These are phyloP conservation scores for Psylliodes chrysocephalus DNA, from an alignment of 2,888 invertebrate genomes.

Conservation along the genomic window DNA sequence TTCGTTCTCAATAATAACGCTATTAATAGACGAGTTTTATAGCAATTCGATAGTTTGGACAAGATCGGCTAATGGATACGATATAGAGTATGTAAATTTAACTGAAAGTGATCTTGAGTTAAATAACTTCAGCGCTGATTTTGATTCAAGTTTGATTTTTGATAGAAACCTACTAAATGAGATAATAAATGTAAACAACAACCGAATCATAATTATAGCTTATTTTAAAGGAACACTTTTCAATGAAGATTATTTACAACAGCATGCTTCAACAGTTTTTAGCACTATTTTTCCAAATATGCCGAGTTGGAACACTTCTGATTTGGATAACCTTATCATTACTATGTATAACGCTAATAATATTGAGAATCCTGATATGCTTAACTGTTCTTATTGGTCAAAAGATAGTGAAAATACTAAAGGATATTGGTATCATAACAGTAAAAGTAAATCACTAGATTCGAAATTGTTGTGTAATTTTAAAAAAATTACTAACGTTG, in stretches of 20 bases:
- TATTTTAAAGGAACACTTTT: slow-evolving; percentile 14
- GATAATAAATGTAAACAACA: not conserved
- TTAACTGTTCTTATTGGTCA: slow-evolving; percentile 19
- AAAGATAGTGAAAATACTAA: not conserved
- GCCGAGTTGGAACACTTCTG: not conserved
- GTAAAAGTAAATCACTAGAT: not conserved
- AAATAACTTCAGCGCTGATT: not conserved
- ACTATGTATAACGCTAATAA: slow-evolving; percentile 2
- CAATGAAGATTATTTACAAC: slow-evolving; percentile 12
- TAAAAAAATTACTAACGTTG: slow-evolving; percentile 13
- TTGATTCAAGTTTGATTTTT: slow-evolving; percentile 17
- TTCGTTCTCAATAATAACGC: slow-evolving; percentile 30
- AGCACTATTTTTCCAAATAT: slow-evolving; percentile 16
- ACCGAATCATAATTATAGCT: slow-evolving; percentile 15
- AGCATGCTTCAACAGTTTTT: slow-evolving; percentile 10
- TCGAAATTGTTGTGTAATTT: slow-evolving; percentile 12
- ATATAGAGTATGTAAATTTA: slow-evolving; percentile 2
- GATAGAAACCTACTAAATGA: slow-evolving; percentile 3
- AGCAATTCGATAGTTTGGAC: slow-evolving; percentile 13
- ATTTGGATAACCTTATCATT: not conserved
- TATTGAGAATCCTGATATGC: not conserved
- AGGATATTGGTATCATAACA: slow-evolving; percentile 15
- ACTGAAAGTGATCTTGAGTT: not conserved
- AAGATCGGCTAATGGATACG: not conserved
- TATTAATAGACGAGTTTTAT: slow-evolving; percentile 19